These are phyloP conservation scores for Pseudomugil tenellus DNA, from an alignment of 2,797 vertebrate species.

Conservation along the genomic window DNA sequence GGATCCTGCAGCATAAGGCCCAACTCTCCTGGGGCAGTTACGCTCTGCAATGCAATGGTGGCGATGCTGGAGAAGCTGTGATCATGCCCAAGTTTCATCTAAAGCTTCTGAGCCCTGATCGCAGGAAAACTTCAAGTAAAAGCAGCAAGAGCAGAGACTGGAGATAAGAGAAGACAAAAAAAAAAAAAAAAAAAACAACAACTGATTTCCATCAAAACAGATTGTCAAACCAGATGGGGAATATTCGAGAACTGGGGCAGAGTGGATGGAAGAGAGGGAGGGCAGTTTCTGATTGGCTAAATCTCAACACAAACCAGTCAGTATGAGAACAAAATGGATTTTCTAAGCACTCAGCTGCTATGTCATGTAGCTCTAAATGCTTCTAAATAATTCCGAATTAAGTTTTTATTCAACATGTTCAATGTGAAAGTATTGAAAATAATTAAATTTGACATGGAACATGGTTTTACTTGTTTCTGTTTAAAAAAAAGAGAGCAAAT, in stretches of 20 bases:
- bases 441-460: constrained; percentile 2
- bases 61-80: constrained; percentile 67
- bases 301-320: constrained; percentile 66
- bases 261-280: constrained; percentile 49
- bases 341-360: constrained; percentile 46
- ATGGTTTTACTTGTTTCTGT: constrained; percentile 18
- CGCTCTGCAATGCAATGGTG: constrained; percentile 59
- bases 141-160: constrained; percentile 56
- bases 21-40: constrained; percentile 42
- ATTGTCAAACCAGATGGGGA: constrained; percentile 86
- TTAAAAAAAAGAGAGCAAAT: background rate
- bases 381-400: constrained; percentile 61
- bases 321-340: constrained; percentile 55
- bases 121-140: constrained; percentile 74
- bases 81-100: constrained; percentile 75
- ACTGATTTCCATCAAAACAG: constrained; percentile 84
- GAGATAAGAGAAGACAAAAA: constrained; percentile 61
- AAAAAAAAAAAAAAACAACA: too few relatives aligned
- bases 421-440: constrained; percentile 36
- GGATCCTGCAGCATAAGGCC: constrained; percentile 35
- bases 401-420: constrained; percentile 36
- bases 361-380: constrained; percentile 58
- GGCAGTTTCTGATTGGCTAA: constrained; percentile 75
- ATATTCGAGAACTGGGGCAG: constrained; percentile 78
- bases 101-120: constrained; percentile 62